Percentiles rank a stretch among this genome's conserved stretches.
Conservation (phyloP, 2,113 vertebrate species). For the Zosterops lateralis region DNA sequence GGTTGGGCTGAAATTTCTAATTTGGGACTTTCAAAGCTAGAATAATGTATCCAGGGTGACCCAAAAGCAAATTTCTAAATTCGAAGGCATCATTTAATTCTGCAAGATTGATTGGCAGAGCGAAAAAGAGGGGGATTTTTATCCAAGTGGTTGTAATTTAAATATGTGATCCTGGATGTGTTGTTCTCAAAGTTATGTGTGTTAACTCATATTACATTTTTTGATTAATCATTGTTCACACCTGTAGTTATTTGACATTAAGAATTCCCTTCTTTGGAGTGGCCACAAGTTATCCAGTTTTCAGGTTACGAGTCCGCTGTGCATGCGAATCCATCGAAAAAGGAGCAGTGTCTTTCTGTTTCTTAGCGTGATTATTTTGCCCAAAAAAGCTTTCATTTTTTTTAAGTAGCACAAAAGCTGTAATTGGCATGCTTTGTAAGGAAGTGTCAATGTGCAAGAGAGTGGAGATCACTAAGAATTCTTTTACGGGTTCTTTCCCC, state of each 20-base stretch:
- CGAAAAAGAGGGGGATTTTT: background rate
- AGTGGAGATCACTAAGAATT: slow-evolving; percentile 96
- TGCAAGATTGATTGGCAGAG: slow-evolving; percentile 16
- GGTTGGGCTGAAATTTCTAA: slow-evolving; percentile 69
- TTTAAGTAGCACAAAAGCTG: slow-evolving; percentile 98
- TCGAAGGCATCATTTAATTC: slow-evolving; percentile 33
- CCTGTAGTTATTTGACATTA: slow-evolving; percentile 70
- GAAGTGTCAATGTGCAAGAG: slow-evolving; percentile 96
- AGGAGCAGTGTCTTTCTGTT: slow-evolving; percentile 81
- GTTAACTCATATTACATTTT: slow-evolving; percentile 40
- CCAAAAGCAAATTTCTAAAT: slow-evolving; percentile 34
- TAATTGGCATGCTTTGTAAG: slow-evolving; percentile 99
- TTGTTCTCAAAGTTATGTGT: slow-evolving; percentile 35
- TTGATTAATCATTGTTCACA: slow-evolving; percentile 59
- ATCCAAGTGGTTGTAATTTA: background rate
- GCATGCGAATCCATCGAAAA: slow-evolving; percentile 76
- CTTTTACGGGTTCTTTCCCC: slow-evolving; percentile 94
- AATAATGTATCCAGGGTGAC: slow-evolving; percentile 48
- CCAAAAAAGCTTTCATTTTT: slow-evolving; percentile 92
- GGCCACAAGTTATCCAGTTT: slow-evolving; percentile 69
- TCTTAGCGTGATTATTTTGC: slow-evolving; percentile 83
- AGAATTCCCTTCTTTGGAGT: slow-evolving; percentile 69
- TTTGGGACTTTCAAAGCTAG: slow-evolving; percentile 42
- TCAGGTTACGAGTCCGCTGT: slow-evolving; percentile 82
- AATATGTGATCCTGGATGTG: background rate